Evolutionary conservation across 2,797 vertebrate genomes (phyloP).

Genomic region (Diplodus sargus): DNA sequence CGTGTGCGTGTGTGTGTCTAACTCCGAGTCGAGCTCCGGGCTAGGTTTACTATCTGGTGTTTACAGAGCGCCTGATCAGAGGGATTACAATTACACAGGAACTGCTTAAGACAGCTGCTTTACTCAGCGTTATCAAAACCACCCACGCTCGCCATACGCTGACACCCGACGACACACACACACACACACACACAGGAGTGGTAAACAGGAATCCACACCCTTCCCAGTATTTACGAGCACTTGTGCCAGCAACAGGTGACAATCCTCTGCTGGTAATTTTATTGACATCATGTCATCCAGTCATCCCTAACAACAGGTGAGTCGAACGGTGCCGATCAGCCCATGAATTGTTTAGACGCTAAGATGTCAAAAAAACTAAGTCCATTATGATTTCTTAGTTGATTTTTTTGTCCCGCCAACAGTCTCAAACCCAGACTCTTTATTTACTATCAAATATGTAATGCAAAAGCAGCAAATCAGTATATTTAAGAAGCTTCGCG

Average conservation of each 20-base stretch:
- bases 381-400: too few species aligned
- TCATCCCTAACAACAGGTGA: conserved; percentile 11
- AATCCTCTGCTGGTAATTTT: conserved; percentile 29
- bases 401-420: too few species aligned
- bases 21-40: conserved; percentile 57
- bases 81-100: conserved; percentile 77
- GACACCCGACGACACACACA: conserved; percentile 55
- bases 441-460: too few species aligned
- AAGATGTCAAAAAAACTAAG: too few species aligned
- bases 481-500: too few species aligned
- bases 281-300: conserved; percentile 24
- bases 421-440: too few species aligned
- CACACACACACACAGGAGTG: conserved; percentile 52
- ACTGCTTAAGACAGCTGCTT: conserved; percentile 75
- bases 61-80: conserved; percentile 72
- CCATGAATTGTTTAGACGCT: too few species aligned
- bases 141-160: conserved; percentile 55
- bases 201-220: conserved; percentile 57
- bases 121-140: conserved; percentile 68
- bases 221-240: conserved; percentile 45
- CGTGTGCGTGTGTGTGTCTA: conserved; percentile 17
- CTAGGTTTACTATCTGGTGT: conserved; percentile 74
- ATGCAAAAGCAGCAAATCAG: too few species aligned
- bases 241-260: conserved; percentile 66
- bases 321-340: neutral